Evolutionary conservation across 1,140 invertebrate genomes (phyloP), one percentile per base, ranked within the genome.

Genomic region (Diabrotica undecimpunctata): DNA sequence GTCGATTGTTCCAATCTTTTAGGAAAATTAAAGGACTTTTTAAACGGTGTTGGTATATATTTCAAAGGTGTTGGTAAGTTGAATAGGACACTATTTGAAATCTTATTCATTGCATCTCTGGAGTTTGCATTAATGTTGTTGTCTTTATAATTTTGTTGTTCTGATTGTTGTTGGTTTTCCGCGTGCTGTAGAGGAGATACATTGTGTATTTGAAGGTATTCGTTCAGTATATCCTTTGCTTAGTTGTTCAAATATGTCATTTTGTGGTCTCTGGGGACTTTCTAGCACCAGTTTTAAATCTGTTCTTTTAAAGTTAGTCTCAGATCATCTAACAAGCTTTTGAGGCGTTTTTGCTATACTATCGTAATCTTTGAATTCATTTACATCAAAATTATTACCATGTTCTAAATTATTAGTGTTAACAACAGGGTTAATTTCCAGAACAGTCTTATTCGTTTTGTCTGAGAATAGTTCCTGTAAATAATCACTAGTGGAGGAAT

Each of bases 1-100:
- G 61, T 14, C n/a, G n/a, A 54, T 62, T 62, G 25, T 55, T 55
- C 25, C 51, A 13, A 10, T 36, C 7, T 53, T 14, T 62, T 52
- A n/a, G 60, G 36, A 53, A 51, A n/a, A 50, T 51, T 11, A 52
- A 52, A 51, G 13, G 46, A 38, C n/a, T n/a, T 61, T 61, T 53
- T 53, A 7, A 61, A 61, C 36, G 59, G 59, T 14, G 59, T 61
- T n/a, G 59, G 41, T 9, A 53, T 25, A 12, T 51, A 13, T 7
- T 7, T 14, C 25, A 14, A 5, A 3, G 51, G 41, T 39, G 57
- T 13, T 14, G 59, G 41, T 7, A 61, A 13, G 12, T 46, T 41
- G 25, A 4, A 25, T 25, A 25, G 25, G 25, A 25, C 25, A 25
- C 25, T 61, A 50, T 61, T 61, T 35, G 12, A 50, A 10, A 41